Evolutionary conservation across 2,797 vertebrate genomes (phyloP).

Genomic region (Varecia variegata): DNA sequence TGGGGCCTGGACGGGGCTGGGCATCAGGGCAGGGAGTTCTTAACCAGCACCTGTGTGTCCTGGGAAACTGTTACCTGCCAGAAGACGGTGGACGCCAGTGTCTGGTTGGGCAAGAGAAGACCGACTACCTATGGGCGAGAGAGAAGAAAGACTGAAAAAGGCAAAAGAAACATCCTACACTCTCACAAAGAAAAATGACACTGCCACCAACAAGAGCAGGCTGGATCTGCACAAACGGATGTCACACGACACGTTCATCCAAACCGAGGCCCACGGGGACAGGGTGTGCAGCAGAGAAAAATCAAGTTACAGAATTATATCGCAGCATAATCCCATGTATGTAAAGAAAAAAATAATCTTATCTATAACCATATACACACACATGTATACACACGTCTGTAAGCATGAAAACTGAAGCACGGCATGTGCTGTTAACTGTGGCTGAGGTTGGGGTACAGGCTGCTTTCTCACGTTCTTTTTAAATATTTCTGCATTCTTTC

Average conservation of each 20-base stretch:
- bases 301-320: neutral
- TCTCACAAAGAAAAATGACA: neutral
- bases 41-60: neutral
- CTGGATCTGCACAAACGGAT: neutral
- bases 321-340: neutral
- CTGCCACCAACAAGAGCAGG: neutral
- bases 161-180: neutral
- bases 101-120: constrained; percentile 95
- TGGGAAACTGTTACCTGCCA: constrained; percentile 90
- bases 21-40: neutral
- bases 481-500: neutral
- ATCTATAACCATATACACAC: neutral
- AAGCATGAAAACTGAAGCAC: neutral
- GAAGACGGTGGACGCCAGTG: constrained; percentile 92
- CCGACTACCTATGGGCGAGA: constrained; percentile 91
- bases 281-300: rapidly evolving
- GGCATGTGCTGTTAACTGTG: neutral
- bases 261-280: neutral
- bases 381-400: neutral
- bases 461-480: neutral
- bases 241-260: rapidly evolving
- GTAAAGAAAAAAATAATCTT: neutral
- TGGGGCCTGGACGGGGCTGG: neutral
- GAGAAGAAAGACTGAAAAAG: neutral
- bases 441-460: neutral